Evolutionary conservation across 1,140 invertebrate genomes (phyloP).

Genomic region (Ericerus pela): DNA sequence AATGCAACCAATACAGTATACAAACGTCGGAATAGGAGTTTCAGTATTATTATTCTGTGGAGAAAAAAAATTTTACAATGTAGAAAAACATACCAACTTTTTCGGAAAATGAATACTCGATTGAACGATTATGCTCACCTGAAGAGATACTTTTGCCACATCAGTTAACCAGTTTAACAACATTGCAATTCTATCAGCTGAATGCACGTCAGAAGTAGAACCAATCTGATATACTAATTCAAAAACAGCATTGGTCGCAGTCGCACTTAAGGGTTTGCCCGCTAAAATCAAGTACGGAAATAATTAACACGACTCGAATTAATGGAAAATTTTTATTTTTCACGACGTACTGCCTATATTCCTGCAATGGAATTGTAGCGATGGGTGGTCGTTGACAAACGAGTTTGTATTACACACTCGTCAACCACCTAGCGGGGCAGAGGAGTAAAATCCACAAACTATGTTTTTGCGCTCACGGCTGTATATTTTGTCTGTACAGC

Average conservation of each 20-base stretch:
- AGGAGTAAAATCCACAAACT: no score
- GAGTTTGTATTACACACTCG: no score
- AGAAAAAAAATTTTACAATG: not conserved
- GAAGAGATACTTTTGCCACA: conserved; percentile 33
- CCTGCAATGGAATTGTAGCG: no score
- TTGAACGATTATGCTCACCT: conserved; percentile 18
- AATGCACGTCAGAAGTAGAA: conserved; percentile 35
- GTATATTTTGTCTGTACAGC: no score
- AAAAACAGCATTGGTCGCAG: conserved; percentile 15
- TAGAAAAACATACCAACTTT: conserved; percentile 15
- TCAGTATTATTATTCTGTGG: conserved; percentile 14
- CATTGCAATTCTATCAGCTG: conserved; percentile 36
- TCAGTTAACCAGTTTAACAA: conserved; percentile 46
- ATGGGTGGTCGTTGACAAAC: no score
- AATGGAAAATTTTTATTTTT: no score
- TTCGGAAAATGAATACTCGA: not conserved
- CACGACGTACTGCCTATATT: no score
- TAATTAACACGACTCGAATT: no score
- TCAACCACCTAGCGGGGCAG: no score
- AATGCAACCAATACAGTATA: conserved; percentile 60
- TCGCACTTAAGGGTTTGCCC: conserved; percentile 4
- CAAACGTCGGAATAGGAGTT: conserved; percentile 38
- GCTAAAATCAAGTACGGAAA: conserved; percentile 3
- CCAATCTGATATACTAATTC: conserved; percentile 25
- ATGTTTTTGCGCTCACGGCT: no score